These are phyloP conservation scores for Axis porcinus DNA, from an alignment of 2,113 vertebrate genomes.

Conservation along the genomic window DNA sequence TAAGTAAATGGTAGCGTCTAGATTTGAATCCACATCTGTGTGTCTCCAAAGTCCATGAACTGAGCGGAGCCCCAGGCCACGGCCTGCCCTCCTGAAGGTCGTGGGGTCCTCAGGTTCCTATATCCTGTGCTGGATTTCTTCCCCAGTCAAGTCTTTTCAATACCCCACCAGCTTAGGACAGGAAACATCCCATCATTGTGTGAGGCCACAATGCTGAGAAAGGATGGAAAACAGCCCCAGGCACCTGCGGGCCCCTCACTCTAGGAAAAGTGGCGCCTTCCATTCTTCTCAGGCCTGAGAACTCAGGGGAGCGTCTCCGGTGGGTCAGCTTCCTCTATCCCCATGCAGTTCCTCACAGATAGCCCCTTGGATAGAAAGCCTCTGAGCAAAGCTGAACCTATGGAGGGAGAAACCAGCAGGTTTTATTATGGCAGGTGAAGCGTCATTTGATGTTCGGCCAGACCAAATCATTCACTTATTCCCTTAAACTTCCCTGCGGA, in stretches of 20 bases:
- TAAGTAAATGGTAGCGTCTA: neutral
- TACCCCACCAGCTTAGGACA: constrained; percentile 41
- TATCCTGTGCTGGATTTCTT: constrained; percentile 48
- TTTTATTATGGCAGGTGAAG: neutral
- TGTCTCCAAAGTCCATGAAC: neutral
- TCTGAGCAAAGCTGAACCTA: neutral
- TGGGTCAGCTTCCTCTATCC: neutral
- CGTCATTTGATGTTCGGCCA: too few species aligned
- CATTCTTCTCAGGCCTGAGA: constrained; percentile 59
- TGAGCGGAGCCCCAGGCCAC: neutral
- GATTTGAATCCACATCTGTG: neutral
- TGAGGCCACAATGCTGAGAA: constrained; percentile 81
- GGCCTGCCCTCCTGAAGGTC: neutral
- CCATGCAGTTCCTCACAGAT: neutral
- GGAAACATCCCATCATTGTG: constrained; percentile 80
- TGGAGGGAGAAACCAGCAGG: neutral
- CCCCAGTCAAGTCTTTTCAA: constrained; percentile 62
- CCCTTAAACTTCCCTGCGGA: neutral
- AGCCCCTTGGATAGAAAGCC: neutral
- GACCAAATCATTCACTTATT: neutral
- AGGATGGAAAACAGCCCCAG: constrained; percentile 66
- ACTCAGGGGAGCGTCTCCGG: constrained; percentile 41
- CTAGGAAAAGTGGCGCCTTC: constrained; percentile 32
- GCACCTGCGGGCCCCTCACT: constrained; percentile 54
- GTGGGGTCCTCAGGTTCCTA: constrained; percentile 41